Conservation (phyloP, 1,140 invertebrate species). For the Telenomus remus region DNA sequence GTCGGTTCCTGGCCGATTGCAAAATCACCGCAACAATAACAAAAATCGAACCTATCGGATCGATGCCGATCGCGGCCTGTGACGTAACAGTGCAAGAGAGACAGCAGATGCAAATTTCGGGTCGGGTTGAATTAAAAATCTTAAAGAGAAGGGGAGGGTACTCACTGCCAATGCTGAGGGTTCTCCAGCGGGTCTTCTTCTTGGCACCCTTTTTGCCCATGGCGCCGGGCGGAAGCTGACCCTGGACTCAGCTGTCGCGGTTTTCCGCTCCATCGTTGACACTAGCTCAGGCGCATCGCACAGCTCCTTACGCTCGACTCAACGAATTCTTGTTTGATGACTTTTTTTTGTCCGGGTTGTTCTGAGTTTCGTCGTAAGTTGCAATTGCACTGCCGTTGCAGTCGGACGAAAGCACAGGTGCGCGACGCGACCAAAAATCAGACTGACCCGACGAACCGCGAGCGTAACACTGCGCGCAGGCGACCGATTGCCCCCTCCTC, state of each 20-base stretch:
- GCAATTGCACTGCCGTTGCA: too few species aligned
- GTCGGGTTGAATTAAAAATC: too few species aligned
- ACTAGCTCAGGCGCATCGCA: slow-evolving; percentile 32
- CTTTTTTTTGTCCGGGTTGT: too few species aligned
- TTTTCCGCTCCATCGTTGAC: slow-evolving; percentile 13
- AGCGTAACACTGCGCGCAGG: too few species aligned
- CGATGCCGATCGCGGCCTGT: slow-evolving; percentile 19
- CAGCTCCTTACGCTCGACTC: neutral
- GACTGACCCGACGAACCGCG: too few species aligned
- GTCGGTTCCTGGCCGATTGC: neutral
- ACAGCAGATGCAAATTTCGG: neutral
- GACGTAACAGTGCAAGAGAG: slow-evolving; percentile 29
- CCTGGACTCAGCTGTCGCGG: slow-evolving; percentile 40
- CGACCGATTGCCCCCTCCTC: slow-evolving; percentile 5
- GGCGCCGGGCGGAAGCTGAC: slow-evolving; percentile 58
- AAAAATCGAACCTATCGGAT: neutral
- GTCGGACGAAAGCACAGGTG: too few species aligned
- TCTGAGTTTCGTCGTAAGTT: too few species aligned
- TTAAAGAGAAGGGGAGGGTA: slow-evolving; percentile 23
- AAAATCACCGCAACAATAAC: too few species aligned
- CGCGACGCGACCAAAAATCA: too few species aligned
- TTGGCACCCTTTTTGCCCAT: slow-evolving; percentile 76
- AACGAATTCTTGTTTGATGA: too few species aligned
- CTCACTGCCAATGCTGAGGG: slow-evolving; percentile 74
- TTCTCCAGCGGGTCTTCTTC: slow-evolving; percentile 75